A percentile compares a stretch with the other conserved stretches of the same genome.
phyloP scores from a whole-genome alignment of 2,888 invertebrate species.

The Hipparchia semele region DNA sequence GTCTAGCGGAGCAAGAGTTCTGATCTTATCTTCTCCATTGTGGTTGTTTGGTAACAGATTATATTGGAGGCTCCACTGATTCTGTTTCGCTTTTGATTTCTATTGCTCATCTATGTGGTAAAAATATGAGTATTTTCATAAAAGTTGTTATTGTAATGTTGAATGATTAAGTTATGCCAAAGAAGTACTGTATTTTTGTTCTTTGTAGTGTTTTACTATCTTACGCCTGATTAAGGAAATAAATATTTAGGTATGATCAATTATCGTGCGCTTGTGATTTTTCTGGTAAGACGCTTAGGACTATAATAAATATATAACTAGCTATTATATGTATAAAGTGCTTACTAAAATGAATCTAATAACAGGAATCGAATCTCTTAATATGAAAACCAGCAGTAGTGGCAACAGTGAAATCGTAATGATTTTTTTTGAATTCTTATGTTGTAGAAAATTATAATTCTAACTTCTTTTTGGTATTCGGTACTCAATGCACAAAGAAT shows the following conservation, averaged over 20 bases:
- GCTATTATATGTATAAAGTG: no score
- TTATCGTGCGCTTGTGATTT: no score
- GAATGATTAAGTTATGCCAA: neutral
- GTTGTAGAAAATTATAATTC: neutral
- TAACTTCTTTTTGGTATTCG: slow-evolving; percentile 36
- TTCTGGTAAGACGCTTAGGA: no score
- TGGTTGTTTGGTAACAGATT: slow-evolving; percentile 57
- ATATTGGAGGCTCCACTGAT: slow-evolving; percentile 45
- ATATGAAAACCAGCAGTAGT: neutral
- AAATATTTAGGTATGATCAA: no score
- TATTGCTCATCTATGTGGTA: neutral
- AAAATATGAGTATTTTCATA: neutral
- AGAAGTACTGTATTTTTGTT: neutral
- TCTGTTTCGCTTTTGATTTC: slow-evolving; percentile 45
- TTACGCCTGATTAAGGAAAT: no score
- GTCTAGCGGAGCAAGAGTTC: slow-evolving; percentile 65
- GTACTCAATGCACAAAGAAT: slow-evolving; percentile 51
- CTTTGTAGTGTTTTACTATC: no score
- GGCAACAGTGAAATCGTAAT: neutral
- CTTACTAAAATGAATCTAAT: no score
- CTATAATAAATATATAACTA: no score
- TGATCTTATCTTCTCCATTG: slow-evolving; percentile 75
- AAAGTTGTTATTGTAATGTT: neutral
- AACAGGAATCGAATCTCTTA: no score
- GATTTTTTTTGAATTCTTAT: no score